Conservation (phyloP, 2,113 vertebrate species). For the Lophura nycthemera region DNA sequence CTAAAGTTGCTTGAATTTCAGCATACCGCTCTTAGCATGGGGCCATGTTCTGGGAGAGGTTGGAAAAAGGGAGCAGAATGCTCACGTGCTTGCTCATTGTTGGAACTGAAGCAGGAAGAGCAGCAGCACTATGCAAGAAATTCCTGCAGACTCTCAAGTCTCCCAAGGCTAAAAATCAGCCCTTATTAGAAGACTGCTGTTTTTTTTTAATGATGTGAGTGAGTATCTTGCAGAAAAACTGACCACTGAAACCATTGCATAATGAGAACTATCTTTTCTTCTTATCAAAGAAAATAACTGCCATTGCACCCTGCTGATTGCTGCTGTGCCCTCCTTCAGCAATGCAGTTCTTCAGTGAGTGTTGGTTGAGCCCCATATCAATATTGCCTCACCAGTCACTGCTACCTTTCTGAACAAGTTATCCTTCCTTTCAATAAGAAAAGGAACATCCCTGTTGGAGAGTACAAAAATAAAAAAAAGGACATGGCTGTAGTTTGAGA, state of each 20-base stretch:
- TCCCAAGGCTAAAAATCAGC: background rate
- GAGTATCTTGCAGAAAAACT: background rate
- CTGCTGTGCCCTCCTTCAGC: background rate
- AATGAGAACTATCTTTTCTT: background rate
- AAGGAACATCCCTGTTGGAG: fast-evolving
- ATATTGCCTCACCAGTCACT: background rate
- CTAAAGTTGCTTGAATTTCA: background rate
- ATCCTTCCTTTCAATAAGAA: background rate
- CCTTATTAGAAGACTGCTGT: background rate
- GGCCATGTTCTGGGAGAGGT: background rate
- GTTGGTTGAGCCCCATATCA: fast-evolving
- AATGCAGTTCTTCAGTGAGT: fast-evolving
- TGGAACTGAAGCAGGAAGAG: background rate
- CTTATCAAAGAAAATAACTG: background rate
- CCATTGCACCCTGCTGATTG: background rate
- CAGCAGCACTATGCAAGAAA: background rate
- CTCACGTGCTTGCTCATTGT: background rate
- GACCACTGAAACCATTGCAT: background rate
- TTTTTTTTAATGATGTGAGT: background rate
- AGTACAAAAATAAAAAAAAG: background rate
- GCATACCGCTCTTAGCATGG: background rate
- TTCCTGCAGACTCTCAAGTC: background rate
- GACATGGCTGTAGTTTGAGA: background rate
- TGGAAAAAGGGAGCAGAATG: background rate
- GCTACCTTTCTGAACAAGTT: background rate